Base-by-base conservation (phyloP, 2,888 invertebrate genomes). In the Pristionchus entomophagus region DNA sequence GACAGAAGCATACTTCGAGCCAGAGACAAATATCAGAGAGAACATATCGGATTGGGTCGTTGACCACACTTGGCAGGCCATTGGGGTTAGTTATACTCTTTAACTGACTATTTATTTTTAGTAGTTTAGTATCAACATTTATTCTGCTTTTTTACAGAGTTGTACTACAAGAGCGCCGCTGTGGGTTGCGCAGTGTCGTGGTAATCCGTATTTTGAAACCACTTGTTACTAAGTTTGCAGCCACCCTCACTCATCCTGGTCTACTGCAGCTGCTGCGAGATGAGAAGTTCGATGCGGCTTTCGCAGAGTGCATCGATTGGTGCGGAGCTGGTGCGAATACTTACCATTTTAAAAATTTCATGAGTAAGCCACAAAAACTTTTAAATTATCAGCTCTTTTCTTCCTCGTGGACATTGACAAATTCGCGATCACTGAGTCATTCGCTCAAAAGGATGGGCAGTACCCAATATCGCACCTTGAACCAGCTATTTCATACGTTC, bases 211-310 rank as follows among this genome's bases (percentile, higher is more conserved):
- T n/a, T 26, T 77, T 45, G 22, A 45, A 45, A 45, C 8, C 1
- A 77, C 2, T 62, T 73, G 32, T 26, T 45, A 19, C n/a, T n/a
- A 49, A 19, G n/a, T 59, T 86, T 87, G 84, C 86, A 89, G 88
- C 88, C 38, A 45, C 88, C 29, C 84, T 90, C 56, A 84, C 87
- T 51, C 85, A 86, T 56, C 73, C 84, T 59, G 86, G 87, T 59
- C 87, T 90, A 1, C 78, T 91, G 26, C 86, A 89, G 32, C 56
- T 86, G n/a, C 53, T 91, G 5, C 87, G 86, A 56, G 80, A 56
- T 14, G 87, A 90, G 56, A 86, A 89, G 26, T 91, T 89, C 62
- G 90, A 91, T 38, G 87, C 90, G 45, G 91, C 88, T 35, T 84
- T 91, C 12, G 87, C 88, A 4, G 90, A 91, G 85, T 88, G 89